phyloP scores from a whole-genome alignment of 2,113 vertebrate species.

The Daphoenositta chrysoptera region DNA sequence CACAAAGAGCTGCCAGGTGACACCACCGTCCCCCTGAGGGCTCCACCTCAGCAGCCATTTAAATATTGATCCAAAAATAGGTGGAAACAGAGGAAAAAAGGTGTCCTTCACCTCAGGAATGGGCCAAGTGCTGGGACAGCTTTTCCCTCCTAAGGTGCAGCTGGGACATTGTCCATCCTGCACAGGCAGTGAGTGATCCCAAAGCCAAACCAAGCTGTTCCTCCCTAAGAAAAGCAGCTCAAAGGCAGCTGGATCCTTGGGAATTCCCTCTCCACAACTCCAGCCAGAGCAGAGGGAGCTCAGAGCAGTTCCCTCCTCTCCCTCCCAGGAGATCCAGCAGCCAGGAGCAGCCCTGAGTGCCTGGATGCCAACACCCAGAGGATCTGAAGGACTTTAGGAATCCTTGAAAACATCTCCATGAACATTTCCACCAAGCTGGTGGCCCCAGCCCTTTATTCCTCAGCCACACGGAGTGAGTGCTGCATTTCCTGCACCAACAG shows the following conservation, averaged over 20 bases:
- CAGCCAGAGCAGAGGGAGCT: neutral
- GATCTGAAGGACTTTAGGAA: neutral
- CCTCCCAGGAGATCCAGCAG: neutral
- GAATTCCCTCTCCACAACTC: neutral
- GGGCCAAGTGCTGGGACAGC: neutral
- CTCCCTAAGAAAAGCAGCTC: neutral
- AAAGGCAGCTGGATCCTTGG: neutral
- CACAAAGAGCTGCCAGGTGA: neutral
- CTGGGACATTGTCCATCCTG: neutral
- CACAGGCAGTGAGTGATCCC: neutral
- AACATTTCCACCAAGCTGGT: neutral
- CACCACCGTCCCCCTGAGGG: neutral
- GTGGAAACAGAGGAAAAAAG: neutral
- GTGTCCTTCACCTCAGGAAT: neutral
- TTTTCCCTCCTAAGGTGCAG: neutral
- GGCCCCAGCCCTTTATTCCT: neutral
- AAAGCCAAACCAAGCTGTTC: neutral
- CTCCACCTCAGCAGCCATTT: neutral
- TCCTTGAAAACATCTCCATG: neutral
- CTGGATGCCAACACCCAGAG: neutral
- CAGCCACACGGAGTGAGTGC: fast-evolving
- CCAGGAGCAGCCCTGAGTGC: neutral
- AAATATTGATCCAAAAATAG: neutral
- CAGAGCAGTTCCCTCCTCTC: neutral
- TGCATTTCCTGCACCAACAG: neutral